Conservation (phyloP, 2,113 vertebrate species). For the Petrocephalus zakoni region DNA sequence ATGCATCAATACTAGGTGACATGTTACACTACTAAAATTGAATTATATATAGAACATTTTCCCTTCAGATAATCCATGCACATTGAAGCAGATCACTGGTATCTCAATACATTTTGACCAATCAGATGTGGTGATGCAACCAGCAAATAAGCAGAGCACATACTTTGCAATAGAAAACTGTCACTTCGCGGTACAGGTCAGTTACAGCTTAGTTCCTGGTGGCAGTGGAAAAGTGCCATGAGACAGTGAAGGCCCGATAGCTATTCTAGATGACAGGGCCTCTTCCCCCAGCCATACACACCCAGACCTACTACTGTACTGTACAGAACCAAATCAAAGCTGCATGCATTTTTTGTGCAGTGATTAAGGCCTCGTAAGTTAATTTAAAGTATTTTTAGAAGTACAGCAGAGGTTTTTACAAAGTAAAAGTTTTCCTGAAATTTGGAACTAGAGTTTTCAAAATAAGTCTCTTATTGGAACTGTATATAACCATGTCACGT, state of each 20-base stretch:
- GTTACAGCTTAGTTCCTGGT: background rate
- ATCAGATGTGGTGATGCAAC: background rate
- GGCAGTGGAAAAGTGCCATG: background rate
- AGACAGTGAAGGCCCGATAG: background rate
- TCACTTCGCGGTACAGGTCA: background rate
- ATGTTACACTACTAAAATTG: background rate
- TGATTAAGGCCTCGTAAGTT: background rate
- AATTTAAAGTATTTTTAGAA: background rate
- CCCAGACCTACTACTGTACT: background rate
- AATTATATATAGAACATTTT: background rate
- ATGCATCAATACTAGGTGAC: background rate
- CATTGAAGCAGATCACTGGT: background rate
- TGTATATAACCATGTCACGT: background rate
- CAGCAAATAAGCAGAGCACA: no score
- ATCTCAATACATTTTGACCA: background rate
- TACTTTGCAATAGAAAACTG: no score
- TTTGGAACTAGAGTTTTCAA: background rate
- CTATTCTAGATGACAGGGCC: background rate
- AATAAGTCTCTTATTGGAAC: background rate
- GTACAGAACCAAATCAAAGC: background rate
- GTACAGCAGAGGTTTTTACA: background rate
- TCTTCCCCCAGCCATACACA: background rate
- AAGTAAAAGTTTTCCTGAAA: background rate
- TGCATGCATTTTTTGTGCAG: background rate
- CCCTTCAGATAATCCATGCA: background rate